These are phyloP conservation scores for Achlya flavicornis DNA, from an alignment of 2,888 invertebrate genomes.

Conservation along the genomic window DNA sequence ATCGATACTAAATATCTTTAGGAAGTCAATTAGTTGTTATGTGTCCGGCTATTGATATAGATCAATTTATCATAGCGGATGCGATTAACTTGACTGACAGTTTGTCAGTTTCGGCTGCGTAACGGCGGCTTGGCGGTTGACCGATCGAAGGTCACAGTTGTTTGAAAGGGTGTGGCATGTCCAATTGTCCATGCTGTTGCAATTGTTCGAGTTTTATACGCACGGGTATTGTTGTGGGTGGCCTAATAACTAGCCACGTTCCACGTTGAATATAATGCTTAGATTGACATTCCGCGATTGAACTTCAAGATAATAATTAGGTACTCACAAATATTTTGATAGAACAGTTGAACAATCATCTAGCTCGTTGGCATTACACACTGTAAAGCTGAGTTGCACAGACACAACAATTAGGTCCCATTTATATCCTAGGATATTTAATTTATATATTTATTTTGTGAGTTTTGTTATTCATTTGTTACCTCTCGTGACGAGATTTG, in stretches of 20 bases:
- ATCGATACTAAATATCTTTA: neutral
- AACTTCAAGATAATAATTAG: neutral
- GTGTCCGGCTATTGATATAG: neutral
- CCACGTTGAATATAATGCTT: slow-evolving; percentile 30
- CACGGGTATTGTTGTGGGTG: slow-evolving; percentile 33
- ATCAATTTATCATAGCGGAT: slow-evolving; percentile 13
- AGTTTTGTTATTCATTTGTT: no score
- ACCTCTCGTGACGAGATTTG: no score
- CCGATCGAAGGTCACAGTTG: slow-evolving; percentile 32
- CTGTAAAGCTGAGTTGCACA: no score
- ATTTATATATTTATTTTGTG: no score
- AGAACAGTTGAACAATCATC: neutral
- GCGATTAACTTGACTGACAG: slow-evolving; percentile 7
- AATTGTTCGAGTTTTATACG: slow-evolving; percentile 30
- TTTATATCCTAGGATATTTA: no score
- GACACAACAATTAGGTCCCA: no score
- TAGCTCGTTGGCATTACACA: no score
- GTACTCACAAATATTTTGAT: neutral
- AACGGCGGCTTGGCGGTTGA: neutral
- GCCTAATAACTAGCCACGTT: slow-evolving; percentile 32
- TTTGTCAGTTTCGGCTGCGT: slow-evolving; percentile 2
- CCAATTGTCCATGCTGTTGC: slow-evolving; percentile 36
- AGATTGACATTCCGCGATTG: slow-evolving; percentile 2
- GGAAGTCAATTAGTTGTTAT: neutral
- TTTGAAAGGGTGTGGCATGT: slow-evolving; percentile 59